A percentile compares a stretch with the other conserved stretches of the same genome.
Conservation (phyloP, 2,888 invertebrate species). For the Chloromyia formosa region DNA sequence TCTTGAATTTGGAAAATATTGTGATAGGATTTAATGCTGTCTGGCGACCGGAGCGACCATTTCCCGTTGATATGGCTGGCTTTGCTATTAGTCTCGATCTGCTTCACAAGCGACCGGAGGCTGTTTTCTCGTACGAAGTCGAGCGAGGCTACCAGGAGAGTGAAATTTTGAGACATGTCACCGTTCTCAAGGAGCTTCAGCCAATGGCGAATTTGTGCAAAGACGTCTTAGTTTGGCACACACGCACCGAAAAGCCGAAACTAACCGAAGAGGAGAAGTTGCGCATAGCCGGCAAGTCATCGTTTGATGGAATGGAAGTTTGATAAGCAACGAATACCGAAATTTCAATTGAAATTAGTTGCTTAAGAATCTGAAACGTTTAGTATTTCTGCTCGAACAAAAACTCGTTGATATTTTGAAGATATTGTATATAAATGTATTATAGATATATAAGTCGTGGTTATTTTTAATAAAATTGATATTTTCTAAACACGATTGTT, state of each 20-base stretch:
- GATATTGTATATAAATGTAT: background rate
- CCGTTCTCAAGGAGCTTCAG: conserved; percentile 80
- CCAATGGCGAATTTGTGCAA: conserved; percentile 91
- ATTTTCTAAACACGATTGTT: too few species aligned
- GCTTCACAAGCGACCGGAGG: conserved; percentile 75
- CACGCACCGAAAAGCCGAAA: conserved; percentile 89
- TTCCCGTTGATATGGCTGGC: conserved; percentile 98
- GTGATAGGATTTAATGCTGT: conserved; percentile 72
- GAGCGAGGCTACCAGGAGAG: conserved; percentile 91
- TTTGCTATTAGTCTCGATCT: conserved; percentile 87
- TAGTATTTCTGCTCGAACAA: background rate
- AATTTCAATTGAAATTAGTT: background rate
- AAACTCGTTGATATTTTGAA: background rate
- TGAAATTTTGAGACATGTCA: conserved; percentile 80
- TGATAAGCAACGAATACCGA: conserved; percentile 52
- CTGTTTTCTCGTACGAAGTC: conserved; percentile 83
- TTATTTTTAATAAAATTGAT: conserved; percentile 2
- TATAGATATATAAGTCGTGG: background rate
- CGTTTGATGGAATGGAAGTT: conserved; percentile 71
- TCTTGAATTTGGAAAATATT: conserved; percentile 71
- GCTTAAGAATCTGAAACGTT: background rate
- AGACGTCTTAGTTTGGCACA: conserved; percentile 99
- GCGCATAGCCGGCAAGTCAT: conserved; percentile 65
- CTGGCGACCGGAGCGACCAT: conserved; percentile 91
- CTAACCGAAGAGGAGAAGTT: conserved; percentile 74